Percentiles rank a stretch among this genome's conserved stretches.
These are phyloP conservation scores for Catocala sponsa DNA, from an alignment of 2,888 invertebrate genomes.

Conservation along the genomic window DNA sequence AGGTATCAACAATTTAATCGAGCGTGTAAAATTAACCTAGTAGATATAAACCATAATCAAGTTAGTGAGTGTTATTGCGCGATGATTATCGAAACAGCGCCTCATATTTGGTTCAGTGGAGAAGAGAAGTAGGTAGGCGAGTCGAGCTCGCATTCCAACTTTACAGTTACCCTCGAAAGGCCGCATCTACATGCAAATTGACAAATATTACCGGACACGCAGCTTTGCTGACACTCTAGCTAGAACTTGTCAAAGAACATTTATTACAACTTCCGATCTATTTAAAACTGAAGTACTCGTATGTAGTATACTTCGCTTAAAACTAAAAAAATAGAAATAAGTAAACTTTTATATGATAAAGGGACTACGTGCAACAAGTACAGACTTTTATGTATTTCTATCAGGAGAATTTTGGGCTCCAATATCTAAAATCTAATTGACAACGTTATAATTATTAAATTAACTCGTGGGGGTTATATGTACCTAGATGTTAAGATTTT, in stretches of 20 bases:
- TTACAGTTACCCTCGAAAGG: slow-evolving; percentile 72
- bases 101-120: slow-evolving; percentile 63
- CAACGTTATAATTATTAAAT: too few species aligned
- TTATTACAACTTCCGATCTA: neutral
- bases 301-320: too few species aligned
- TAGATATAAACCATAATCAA: slow-evolving; percentile 32
- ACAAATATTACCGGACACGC: slow-evolving; percentile 71
- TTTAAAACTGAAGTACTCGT: neutral
- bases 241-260: slow-evolving; percentile 4
- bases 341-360: too few species aligned
- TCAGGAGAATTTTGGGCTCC: too few species aligned
- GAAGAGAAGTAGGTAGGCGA: slow-evolving; percentile 66
- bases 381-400: too few species aligned
- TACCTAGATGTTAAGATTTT: too few species aligned
- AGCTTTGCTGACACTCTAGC: slow-evolving; percentile 22
- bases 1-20: neutral
- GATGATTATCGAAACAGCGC: slow-evolving; percentile 49
- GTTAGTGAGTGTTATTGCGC: slow-evolving; percentile 22
- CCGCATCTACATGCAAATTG: slow-evolving; percentile 75
- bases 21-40: slow-evolving; percentile 22
- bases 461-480: too few species aligned
- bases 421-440: too few species aligned
- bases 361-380: too few species aligned
- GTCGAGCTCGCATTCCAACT: slow-evolving; percentile 69
- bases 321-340: too few species aligned